These are phyloP conservation scores for Dasyornis broadbenti DNA, from an alignment of 2,113 vertebrate genomes.

Conservation along the genomic window DNA sequence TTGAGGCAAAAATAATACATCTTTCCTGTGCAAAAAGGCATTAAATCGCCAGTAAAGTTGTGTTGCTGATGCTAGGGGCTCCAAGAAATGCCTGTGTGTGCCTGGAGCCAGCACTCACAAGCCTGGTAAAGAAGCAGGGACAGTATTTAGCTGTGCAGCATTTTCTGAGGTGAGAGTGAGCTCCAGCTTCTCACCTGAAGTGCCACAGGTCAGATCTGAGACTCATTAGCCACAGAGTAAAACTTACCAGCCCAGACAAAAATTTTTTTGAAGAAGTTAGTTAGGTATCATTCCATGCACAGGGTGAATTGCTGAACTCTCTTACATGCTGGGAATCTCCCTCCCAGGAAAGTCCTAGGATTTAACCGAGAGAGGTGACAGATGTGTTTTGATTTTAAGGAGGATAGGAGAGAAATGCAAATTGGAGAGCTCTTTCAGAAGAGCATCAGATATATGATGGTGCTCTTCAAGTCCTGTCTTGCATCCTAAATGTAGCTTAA, in stretches of 20 bases:
- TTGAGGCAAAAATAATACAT: neutral
- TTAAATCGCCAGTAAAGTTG: neutral
- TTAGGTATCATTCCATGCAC: neutral
- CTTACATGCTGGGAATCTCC: neutral
- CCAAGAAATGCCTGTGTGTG: neutral
- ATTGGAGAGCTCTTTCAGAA: neutral
- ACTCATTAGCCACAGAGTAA: neutral
- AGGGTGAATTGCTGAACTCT: neutral
- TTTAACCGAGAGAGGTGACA: neutral
- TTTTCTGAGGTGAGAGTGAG: neutral
- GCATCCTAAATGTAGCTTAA: neutral
- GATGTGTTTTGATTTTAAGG: neutral
- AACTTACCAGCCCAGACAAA: neutral
- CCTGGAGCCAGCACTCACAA: neutral
- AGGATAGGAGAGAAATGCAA: neutral
- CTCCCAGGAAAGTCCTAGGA: neutral
- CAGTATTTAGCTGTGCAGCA: neutral
- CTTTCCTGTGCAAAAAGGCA: conserved; percentile 3
- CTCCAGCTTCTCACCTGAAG: neutral
- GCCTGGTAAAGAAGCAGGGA: neutral
- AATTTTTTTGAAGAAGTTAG: neutral
- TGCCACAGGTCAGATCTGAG: neutral
- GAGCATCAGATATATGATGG: neutral
- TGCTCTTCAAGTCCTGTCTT: neutral
- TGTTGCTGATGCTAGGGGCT: neutral